Conservation (phyloP, 2,797 vertebrate species). For the Pipistrellus kuhlii region DNA sequence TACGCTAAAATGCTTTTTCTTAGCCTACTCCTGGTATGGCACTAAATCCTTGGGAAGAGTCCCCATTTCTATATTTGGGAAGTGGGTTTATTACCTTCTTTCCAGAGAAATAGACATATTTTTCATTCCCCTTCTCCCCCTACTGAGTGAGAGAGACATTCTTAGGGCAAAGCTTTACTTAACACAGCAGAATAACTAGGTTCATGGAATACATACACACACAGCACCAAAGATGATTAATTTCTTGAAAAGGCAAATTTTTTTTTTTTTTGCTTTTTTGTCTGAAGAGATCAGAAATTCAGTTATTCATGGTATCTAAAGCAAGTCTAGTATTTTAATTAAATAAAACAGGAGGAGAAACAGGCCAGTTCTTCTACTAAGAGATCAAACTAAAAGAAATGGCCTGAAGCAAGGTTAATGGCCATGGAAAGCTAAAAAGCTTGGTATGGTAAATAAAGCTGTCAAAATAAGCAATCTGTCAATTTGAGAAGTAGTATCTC, state of each 20-base stretch:
- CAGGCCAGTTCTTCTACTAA: slow-evolving; percentile 37
- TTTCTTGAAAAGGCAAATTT: not conserved
- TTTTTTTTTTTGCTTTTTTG: not conserved
- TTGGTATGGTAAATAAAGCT: slow-evolving; percentile 55
- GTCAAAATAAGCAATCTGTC: slow-evolving; percentile 47
- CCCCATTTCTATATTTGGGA: slow-evolving; percentile 42
- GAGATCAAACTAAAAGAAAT: slow-evolving; percentile 64
- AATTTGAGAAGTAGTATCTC: slow-evolving; percentile 50
- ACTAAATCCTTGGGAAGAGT: slow-evolving; percentile 44
- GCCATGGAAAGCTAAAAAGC: slow-evolving; percentile 29
- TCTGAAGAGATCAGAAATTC: slow-evolving; percentile 43
- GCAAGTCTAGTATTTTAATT: slow-evolving; percentile 46
- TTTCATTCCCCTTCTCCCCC: not conserved
- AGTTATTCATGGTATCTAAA: slow-evolving; percentile 18
- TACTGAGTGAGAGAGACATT: not conserved
- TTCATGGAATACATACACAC: slow-evolving; percentile 10
- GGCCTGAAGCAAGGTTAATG: slow-evolving; percentile 41
- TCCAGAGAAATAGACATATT: slow-evolving; percentile 14
- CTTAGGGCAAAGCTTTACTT: slow-evolving; percentile 44
- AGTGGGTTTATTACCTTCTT: slow-evolving; percentile 46
- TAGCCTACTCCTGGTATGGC: not conserved
- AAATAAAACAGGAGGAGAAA: slow-evolving; percentile 63
- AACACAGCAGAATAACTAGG: slow-evolving; percentile 47
- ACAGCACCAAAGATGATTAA: slow-evolving; percentile 30
- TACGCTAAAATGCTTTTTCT: slow-evolving; percentile 56